Evolutionary conservation across 1,140 invertebrate genomes (phyloP).

Genomic region (Drosophila nigromelanica): DNA sequence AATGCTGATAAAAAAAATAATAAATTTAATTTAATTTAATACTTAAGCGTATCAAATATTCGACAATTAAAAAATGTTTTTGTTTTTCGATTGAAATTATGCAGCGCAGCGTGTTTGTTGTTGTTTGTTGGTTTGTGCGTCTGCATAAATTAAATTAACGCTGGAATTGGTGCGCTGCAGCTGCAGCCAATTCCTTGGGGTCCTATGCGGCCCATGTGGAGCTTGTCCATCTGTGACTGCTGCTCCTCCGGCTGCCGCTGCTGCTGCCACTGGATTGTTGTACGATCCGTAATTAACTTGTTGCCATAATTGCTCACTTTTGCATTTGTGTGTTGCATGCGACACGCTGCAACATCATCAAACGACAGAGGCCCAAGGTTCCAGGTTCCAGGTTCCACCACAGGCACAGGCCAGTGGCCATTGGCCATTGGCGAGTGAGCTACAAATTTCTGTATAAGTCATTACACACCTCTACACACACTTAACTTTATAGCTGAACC

Average conservation of each 20-base stretch:
- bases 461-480: slow-evolving; percentile 29
- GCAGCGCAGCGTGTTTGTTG: slow-evolving; percentile 12
- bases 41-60: no score
- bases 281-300: slow-evolving; percentile 63
- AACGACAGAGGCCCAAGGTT: neutral
- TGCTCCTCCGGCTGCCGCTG: slow-evolving; percentile 2
- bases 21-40: no score
- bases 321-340: slow-evolving; percentile 50
- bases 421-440: slow-evolving; percentile 23
- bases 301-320: slow-evolving; percentile 67
- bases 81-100: slow-evolving; percentile 47
- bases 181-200: slow-evolving; percentile 28
- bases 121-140: slow-evolving; percentile 24
- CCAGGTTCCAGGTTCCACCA: neutral
- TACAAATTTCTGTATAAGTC: slow-evolving; percentile 43
- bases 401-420: slow-evolving; percentile 1
- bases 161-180: slow-evolving; percentile 23
- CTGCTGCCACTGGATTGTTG: neutral
- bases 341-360: slow-evolving; percentile 34
- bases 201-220: slow-evolving; percentile 32
- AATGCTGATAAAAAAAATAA: no score
- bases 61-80: neutral
- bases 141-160: slow-evolving; percentile 70
- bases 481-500: slow-evolving; percentile 22
- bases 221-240: slow-evolving; percentile 24